Base-by-base conservation (phyloP, 2,113 vertebrate genomes). In the Thryonomys swinderianus region DNA sequence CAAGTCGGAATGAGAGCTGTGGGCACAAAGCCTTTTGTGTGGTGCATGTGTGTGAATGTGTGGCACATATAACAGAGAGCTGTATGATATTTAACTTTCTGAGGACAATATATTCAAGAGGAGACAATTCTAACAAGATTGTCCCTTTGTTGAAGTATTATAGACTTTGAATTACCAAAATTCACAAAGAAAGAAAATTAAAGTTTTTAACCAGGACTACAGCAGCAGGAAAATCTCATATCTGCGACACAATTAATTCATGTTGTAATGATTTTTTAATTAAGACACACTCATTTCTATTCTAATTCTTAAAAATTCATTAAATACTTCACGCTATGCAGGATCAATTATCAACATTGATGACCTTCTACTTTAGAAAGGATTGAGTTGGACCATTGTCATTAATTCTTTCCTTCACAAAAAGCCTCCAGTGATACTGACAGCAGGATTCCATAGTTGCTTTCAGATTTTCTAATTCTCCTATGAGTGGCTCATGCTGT, bases 241-340 rank as follows among this genome's bases (percentile, higher is more conserved):
- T 42, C 40, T 81, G n/a, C 11, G 40, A 40, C 55, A 74, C 0
- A 10, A 94, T 84, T 89, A 94, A 95, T 78, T 96, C 76, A 42
- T 71, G 89, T 88, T 91, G 16, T 64, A 95, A 93, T 95, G 92
- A 84, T 32, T 82, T 96, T 97, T 93, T 94, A 97, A 97, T 97
- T 94, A 96, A 89, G 61, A 95, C 91, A 81, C n/a, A 34, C 42
- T 95, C 37, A 27, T 61, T 95, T 91, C 69, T 73, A 78, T 88
- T 88, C 64, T 94, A 85, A 89, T 91, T 73, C 25, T 55, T 91
- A 66, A 94, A 94, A 88, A 74, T 7, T 0, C 61, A 86, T 83
- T 90, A 95, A 97, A 32, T 17, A 62, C 3, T 48, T 86, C 59
- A 74, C 1, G 11, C 66, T 91, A 85, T 90, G 51, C 32, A 74